Evolutionary conservation across 2,113 vertebrate species (phyloP).

Genomic region (Phalacrocorax aristotelis): DNA sequence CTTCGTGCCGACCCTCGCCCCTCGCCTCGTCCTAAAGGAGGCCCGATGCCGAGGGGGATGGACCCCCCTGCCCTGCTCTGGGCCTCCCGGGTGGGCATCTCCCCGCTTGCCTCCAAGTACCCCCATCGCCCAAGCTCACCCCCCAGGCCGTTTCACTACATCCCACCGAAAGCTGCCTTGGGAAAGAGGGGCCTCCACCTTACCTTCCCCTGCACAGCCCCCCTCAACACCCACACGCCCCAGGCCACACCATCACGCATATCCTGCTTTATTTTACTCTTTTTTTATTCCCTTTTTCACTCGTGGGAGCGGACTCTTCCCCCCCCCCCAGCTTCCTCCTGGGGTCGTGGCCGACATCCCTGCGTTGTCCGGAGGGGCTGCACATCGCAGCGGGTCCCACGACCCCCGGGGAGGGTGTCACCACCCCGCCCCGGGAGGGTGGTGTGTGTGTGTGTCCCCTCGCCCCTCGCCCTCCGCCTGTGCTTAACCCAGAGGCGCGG

Average conservation of each 20-base stretch:
- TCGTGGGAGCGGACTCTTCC: fast-evolving
- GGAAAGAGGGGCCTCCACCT: neutral
- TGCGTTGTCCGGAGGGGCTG: neutral
- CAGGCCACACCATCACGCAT: fast-evolving
- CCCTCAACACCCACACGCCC: neutral
- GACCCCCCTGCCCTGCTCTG: no score
- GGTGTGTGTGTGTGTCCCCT: neutral
- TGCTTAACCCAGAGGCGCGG: neutral
- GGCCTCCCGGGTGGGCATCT: no score
- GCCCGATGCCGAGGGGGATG: no score
- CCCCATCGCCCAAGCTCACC: neutral
- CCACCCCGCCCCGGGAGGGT: no score
- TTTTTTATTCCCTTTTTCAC: no score
- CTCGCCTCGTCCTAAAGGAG: no score
- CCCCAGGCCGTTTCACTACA: neutral
- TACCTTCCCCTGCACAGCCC: neutral
- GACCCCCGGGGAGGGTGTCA: neutral
- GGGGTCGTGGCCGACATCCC: neutral
- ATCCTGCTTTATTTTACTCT: neutral
- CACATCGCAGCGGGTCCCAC: neutral
- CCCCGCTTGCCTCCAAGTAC: no score
- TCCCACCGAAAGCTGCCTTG: neutral
- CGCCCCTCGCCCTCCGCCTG: neutral
- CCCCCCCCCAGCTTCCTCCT: fast-evolving
- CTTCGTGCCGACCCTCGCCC: no score